Conservation (phyloP, 1,140 invertebrate species). For the Andrena cerasifolii region DNA sequence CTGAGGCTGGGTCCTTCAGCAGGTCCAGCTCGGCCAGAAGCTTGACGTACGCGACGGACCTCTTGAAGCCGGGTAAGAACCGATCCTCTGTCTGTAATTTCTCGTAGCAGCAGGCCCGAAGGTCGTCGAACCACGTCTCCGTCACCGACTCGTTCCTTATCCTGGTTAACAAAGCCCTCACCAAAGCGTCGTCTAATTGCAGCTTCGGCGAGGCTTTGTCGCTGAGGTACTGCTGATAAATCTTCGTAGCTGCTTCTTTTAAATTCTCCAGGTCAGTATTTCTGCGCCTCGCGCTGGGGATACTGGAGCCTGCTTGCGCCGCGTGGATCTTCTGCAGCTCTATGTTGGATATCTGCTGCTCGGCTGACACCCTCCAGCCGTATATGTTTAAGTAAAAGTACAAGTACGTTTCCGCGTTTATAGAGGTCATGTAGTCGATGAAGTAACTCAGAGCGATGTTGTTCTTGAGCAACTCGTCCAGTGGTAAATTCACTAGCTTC, state of each 20-base stretch:
- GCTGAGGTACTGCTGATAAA: conserved; percentile 92
- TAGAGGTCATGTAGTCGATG: conserved; percentile 90
- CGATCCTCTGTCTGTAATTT: conserved; percentile 86
- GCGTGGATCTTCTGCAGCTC: conserved; percentile 82
- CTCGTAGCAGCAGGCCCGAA: conserved; percentile 88
- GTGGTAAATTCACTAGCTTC: conserved; percentile 87
- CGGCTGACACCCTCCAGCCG: conserved; percentile 90
- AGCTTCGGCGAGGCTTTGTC: conserved; percentile 88
- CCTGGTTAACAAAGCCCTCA: conserved; percentile 85
- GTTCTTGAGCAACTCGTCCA: conserved; percentile 92
- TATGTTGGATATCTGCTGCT: conserved; percentile 88
- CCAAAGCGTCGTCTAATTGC: conserved; percentile 85
- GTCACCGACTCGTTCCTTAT: conserved; percentile 86
- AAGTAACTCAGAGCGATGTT: conserved; percentile 91
- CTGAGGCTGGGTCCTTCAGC: conserved; percentile 83
- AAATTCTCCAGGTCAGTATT: conserved; percentile 84
- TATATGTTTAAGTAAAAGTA: conserved; percentile 93
- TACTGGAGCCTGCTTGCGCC: conserved; percentile 63
- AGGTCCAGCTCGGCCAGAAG: conserved; percentile 90
- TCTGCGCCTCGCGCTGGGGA: conserved; percentile 68
- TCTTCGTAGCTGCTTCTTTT: conserved; percentile 89
- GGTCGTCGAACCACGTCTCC: conserved; percentile 93
- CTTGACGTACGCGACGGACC: conserved; percentile 87
- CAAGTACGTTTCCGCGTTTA: conserved; percentile 89
- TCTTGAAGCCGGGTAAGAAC: conserved; percentile 88